phyloP scores from a whole-genome alignment of 2,888 invertebrate species.

The Philereme transversata region DNA sequence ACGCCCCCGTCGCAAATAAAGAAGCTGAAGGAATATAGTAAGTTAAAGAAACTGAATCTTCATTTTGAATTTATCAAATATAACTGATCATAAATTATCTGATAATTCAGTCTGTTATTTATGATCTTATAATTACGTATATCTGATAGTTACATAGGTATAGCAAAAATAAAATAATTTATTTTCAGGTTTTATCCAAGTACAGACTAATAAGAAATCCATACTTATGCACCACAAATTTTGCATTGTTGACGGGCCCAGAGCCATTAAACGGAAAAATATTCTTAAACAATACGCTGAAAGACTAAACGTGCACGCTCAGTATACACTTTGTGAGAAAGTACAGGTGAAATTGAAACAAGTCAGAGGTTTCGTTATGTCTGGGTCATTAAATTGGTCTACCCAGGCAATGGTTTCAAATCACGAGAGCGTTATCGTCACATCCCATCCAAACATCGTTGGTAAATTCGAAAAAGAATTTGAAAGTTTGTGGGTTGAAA shows the following conservation, averaged over 20 bases:
- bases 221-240: slow-evolving; percentile 93
- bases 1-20: slow-evolving; percentile 77
- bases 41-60: slow-evolving; percentile 39
- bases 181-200: slow-evolving; percentile 73
- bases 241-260: slow-evolving; percentile 86
- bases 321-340: slow-evolving; percentile 50
- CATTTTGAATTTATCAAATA: too few species aligned
- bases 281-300: slow-evolving; percentile 69
- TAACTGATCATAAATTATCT: too few species aligned
- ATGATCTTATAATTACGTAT: background rate
- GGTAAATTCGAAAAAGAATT: slow-evolving; percentile 84
- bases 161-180: background rate
- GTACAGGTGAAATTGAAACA: slow-evolving; percentile 52
- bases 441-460: slow-evolving; percentile 82
- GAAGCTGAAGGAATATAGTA: slow-evolving; percentile 74
- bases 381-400: slow-evolving; percentile 92
- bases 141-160: too few species aligned
- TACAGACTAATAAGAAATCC: slow-evolving; percentile 75
- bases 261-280: slow-evolving; percentile 69
- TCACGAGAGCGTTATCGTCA: slow-evolving; percentile 88
- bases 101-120: too few species aligned
- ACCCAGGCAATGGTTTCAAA: slow-evolving; percentile 88
- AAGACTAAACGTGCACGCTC: slow-evolving; percentile 69
- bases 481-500: slow-evolving; percentile 85
- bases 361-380: slow-evolving; percentile 82